Evolutionary conservation across 2,888 invertebrate species (phyloP), one percentile per base, ranked within the genome.

Genomic region (Bimastos eiseni): DNA sequence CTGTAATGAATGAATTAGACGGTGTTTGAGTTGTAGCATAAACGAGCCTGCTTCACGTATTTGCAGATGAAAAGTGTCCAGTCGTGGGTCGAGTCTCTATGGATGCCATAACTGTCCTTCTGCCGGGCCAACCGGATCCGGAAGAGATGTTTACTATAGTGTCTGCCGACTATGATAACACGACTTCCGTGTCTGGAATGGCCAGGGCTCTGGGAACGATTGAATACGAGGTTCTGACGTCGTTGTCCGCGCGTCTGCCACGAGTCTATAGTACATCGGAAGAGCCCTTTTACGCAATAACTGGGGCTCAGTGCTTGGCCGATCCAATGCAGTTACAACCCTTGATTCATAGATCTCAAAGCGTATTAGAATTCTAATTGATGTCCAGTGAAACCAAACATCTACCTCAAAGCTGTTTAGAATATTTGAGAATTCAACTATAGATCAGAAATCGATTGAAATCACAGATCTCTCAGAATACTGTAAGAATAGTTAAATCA

Each of bases 101-200:
- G 92, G 92, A 92, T 86, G 92, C 92, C 55, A 91, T 92, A 30
- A 92, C 91, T 34, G 92, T 92, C 21, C 41, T 83, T 36, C 36
- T 91, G 36, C 84, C 91, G 15, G 41, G 89, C 34, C 34, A 90
- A 86, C 91, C 91, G 36, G 49, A 84, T 6, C 88, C 89, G 6
- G 90, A 86, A 11, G 92, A 92, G 49, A 84, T 90, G 41, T 92
- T 91, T 89, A 91, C 91, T 21, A 38, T 92, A 19, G 89, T 92
- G 17, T 90, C 92, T 19, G 86, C 90, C 21, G 92, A 92, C 91
- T 92, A 84, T 70, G 92, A 92, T 84, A 88, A 83, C 24, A 89
- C 70, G 21, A 92, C 92, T 21, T 92, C 92, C 24, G 92, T 91
- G 24, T 44, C 90, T 21, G 92, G 90, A 15, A 91, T 92, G 34